Evolutionary conservation across 2,888 invertebrate species (phyloP).

Genomic region (Erebia aethiops): DNA sequence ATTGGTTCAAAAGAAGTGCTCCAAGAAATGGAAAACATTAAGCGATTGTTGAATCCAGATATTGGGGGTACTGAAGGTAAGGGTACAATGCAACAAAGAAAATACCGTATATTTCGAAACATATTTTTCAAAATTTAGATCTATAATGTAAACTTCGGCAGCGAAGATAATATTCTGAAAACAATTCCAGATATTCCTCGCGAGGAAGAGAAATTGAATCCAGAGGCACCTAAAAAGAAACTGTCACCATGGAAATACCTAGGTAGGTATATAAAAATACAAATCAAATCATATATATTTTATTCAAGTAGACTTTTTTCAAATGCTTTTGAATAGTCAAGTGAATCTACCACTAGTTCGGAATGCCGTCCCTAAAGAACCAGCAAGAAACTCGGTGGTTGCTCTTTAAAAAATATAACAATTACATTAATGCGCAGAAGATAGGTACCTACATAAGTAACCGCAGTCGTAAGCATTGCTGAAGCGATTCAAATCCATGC

Average conservation of each 20-base stretch:
- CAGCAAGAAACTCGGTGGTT: too few relatives aligned
- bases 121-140: neutral
- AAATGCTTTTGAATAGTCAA: too few relatives aligned
- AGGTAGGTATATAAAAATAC: slow-evolving; percentile 55
- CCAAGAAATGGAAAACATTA: slow-evolving; percentile 54
- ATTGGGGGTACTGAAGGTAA: slow-evolving; percentile 4
- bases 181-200: slow-evolving; percentile 48
- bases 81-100: neutral
- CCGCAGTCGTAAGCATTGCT: too few relatives aligned
- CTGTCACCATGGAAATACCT: slow-evolving; percentile 55
- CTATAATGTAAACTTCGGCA: neutral
- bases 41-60: slow-evolving; percentile 44
- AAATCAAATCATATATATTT: neutral
- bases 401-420: too few relatives aligned
- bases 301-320: too few relatives aligned
- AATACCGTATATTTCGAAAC: neutral
- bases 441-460: too few relatives aligned
- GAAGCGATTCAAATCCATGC: too few relatives aligned
- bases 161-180: neutral
- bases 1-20: slow-evolving; percentile 52
- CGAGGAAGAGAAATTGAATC: slow-evolving; percentile 51
- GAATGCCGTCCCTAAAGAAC: too few relatives aligned
- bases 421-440: too few relatives aligned
- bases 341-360: too few relatives aligned
- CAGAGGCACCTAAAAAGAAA: slow-evolving; percentile 44